Evolutionary conservation across 2,113 vertebrate species (phyloP).

Genomic region (Barnardius zonarius): DNA sequence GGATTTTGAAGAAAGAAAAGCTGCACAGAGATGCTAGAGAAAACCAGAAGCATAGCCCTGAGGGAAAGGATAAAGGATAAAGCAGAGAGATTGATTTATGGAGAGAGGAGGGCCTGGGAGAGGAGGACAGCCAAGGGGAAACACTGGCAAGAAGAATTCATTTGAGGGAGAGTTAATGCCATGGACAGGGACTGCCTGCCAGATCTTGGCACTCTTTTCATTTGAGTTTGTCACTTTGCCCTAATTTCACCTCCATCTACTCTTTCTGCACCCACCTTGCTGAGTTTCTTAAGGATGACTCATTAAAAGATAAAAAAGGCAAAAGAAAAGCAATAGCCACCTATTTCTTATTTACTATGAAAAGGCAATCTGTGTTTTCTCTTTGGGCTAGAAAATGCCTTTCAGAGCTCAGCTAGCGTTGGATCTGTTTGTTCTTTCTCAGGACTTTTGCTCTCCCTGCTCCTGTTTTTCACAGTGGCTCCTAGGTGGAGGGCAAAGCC

Average conservation of each 20-base stretch:
- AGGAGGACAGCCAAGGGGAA: not conserved
- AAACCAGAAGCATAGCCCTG: not conserved
- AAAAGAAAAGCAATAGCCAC: not conserved
- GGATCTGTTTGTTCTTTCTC: conserved; percentile 35
- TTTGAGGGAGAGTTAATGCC: not conserved
- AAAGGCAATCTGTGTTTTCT: not conserved
- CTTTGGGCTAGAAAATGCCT: not conserved
- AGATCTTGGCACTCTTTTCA: not conserved
- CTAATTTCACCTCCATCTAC: not conserved
- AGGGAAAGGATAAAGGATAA: not conserved
- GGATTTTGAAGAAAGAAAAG: not conserved
- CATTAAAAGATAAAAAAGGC: not conserved
- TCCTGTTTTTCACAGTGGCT: not conserved
- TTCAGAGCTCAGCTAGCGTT: conserved; percentile 18
- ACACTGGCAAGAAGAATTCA: not conserved
- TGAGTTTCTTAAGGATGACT: not conserved
- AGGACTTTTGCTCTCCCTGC: not conserved
- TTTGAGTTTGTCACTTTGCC: not conserved
- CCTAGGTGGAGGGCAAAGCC: conserved; percentile 12
- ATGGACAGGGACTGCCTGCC: not conserved
- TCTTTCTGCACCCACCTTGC: not conserved
- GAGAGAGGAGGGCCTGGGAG: not conserved
- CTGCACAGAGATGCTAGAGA: not conserved
- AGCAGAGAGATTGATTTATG: not conserved
- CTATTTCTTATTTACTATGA: not conserved